Base-by-base conservation (phyloP, 2,797 vertebrate species). In the Halcyon chelicuti region DNA sequence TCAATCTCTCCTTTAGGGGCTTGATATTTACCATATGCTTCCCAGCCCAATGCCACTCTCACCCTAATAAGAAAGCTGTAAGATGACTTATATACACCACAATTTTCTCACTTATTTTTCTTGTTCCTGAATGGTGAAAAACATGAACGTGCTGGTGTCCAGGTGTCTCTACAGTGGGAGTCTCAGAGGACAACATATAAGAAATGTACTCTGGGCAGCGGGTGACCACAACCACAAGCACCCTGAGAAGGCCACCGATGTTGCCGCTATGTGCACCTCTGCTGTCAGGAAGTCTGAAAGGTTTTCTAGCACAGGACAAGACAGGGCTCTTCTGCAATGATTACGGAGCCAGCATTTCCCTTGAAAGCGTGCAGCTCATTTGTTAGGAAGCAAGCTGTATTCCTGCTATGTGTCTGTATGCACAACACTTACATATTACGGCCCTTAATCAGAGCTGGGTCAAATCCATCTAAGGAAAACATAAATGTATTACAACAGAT, bases 401-500 rank as follows among this genome's bases (percentile, higher is more conserved):
- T 83, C 46, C 89, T 35, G 47, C 61, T 58, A 35, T 42, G 40
- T 1, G 3, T 61, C 65, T 55, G 16, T 75, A 20, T 46, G 63
- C 37, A 37, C 26, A 60, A 10, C 2, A 2, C 74, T 94, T 82
- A 61, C 82, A 88, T 96, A 75, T 86, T 90, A 52, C 31, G 60
- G 74, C 60, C 54, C 39, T 95, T 82, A 76, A 74, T 96, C 77
- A 75, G 57, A 90, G 80, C 35, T 55, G 74, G 39, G 75, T 67
- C 88, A 89, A 68, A 85, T 55, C 23, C 29, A 61, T 62, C 80
- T 79, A 87, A 95, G 57, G 74, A 88, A 94, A 94, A 92, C 31
- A 68, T 28, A 44, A 63, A 80, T 35, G 21, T 65, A 20, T 49
- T 39, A 79, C 29, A 77, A 52, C 65, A 33, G 79, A 4, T 28